Evolutionary conservation across 2,113 vertebrate species (phyloP), one percentile per base, ranked within the genome.

Genomic region (Bos javanicus): DNA sequence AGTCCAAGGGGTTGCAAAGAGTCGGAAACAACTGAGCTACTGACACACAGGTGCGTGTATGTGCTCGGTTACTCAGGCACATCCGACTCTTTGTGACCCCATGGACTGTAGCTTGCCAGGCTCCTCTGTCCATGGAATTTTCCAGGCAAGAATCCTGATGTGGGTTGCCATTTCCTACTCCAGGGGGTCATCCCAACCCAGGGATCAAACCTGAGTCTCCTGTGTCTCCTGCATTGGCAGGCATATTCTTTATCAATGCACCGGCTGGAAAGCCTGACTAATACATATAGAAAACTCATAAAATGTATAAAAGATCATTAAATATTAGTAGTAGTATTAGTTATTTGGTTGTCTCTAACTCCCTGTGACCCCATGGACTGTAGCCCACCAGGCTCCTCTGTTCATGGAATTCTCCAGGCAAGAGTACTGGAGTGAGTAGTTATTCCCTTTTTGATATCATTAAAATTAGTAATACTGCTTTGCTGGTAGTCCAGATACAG

Each of bases 21-120:
- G 33, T 67, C 0, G 0, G 33, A 67, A n/a, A 67, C 8, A n/a
- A 5, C 17, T 67, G 64, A 67, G 4, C 64, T 67, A 36, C 33
- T 5, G 33, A 21, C 8, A 67, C 33, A 57, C 23, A 54, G 0
- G 0, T 39, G 21, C 1, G 0, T 39, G 11, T 74, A 6, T 12
- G 1, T 39, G 36, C 19, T 74, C 0, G 0, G 67, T 25, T 36
- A 74, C 67, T 74, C 67, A 74, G 36, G 13, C 36, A 39, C 21
- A 39, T 74, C 67, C 0, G 0, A 25, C 67, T 71, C 36, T 39
- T 23, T 36, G 67, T 10, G 67, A 39, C 16, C n/a, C 17, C 19
- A 36, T 36, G 64, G n/a, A 71, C 64, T 71, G 9, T 36, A 71
- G 9, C 17, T n/a, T 0, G 4, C 64, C n/a, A 39, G 19, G 19